Base-by-base conservation (phyloP, 2,113 vertebrate genomes). In the Sialia sialis region DNA sequence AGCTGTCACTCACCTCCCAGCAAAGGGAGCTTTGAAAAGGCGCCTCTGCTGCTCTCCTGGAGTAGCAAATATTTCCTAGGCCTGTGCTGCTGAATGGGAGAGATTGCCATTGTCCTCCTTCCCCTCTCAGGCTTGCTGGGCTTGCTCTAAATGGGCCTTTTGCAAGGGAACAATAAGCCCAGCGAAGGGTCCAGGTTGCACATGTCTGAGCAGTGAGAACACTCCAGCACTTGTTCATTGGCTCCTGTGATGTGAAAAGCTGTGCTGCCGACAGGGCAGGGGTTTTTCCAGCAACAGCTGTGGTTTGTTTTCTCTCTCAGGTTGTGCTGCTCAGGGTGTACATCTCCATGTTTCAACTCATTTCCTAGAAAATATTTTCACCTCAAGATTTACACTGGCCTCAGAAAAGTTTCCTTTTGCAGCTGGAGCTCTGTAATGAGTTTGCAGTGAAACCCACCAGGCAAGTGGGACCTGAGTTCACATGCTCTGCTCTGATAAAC, bases 1-100 rank as follows among this genome's bases (percentile, higher is more conserved):
- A 99, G 97, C 99, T 99, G 99, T 99, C 99, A 99, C 97, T 99
- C 99, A 98, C 96, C 97, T 96, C 84, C 97, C 85, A 97, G 97
- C 98, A 96, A 97, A 98, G 96, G 97, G 92, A 97, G 97, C 96
- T 95, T 98, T 98, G 97, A 98, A 98, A 98, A 96, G 98, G 96
- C 96, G 73, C 91, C 93, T 95, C 94, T 96, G 95, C 98, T 97
- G 97, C 98, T 94, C 97, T 97, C 98, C 98, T 95, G 95, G 98
- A 98, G 98, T 98, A 98, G 97, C 97, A 97, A 98, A 97, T 96
- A 97, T 97, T 98, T 98, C 98, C 98, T 97, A 98, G 98, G 98
- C 98, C 97, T 95, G 95, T 96, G 96, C 63, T 95, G 97, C 97
- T 97, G 98, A 97, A 97, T 98, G 98, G 98, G 98, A 97, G 98